These are phyloP conservation scores for Drosophila azteca DNA, from an alignment of 1,140 invertebrate genomes.

Conservation along the genomic window DNA sequence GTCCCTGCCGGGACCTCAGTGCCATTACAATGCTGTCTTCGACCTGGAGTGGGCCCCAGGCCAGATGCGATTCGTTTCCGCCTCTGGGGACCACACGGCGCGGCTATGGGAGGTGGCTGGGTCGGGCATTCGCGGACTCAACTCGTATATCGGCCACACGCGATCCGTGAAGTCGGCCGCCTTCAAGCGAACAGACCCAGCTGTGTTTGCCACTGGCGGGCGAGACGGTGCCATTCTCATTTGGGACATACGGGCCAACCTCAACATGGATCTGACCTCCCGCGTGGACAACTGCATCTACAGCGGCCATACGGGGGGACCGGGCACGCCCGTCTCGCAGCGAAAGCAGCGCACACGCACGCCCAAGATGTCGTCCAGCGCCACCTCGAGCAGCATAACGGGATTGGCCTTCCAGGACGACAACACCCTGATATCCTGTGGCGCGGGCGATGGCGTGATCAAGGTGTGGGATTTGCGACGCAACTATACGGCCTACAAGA, in stretches of 20 bases:
- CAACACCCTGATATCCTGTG: conserved; percentile 90
- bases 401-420: conserved; percentile 90
- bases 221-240: conserved; percentile 92
- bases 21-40: conserved; percentile 94
- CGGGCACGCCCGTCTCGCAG: conserved; percentile 84
- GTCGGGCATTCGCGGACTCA: conserved; percentile 86
- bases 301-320: conserved; percentile 86
- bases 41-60: conserved; percentile 93
- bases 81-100: conserved; percentile 92
- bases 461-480: conserved; percentile 95
- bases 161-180: conserved; percentile 91
- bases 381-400: conserved; percentile 88
- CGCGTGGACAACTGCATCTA: conserved; percentile 87
- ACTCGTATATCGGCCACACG: conserved; percentile 89
- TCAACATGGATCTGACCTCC: conserved; percentile 82
- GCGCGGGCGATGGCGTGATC: conserved; percentile 92
- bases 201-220: conserved; percentile 93
- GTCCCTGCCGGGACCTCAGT: conserved; percentile 85
- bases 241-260: conserved; percentile 90
- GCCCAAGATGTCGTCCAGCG: conserved; percentile 68
- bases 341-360: conserved; percentile 81
- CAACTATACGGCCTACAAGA: conserved; percentile 89
- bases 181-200: conserved; percentile 87
- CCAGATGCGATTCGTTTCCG: conserved; percentile 91
- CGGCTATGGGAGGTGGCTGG: conserved; percentile 88